Evolutionary conservation across 2,797 vertebrate genomes (phyloP), one percentile per base, ranked within the genome.

Genomic region (Eutrigla gurnardus): DNA sequence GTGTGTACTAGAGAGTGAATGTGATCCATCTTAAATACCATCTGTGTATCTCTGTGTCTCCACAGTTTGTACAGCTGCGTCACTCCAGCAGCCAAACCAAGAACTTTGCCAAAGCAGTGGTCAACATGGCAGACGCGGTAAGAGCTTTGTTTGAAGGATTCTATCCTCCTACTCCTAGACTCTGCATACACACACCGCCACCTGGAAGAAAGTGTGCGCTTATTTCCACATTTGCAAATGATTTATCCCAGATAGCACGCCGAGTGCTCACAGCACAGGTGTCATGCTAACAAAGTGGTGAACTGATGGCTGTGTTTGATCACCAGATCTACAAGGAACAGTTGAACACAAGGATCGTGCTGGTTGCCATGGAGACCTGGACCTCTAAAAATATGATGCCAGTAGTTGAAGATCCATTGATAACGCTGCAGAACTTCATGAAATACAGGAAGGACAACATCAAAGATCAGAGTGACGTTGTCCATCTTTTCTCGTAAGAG

Each of bases 311-410:
- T 57, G 42, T 72, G 77, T 83, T 73, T 45, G 68, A 52, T 76
- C 57, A 69, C 35, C 85, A 98, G 97, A 96, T 98, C 88, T 98
- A 96, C 90, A 97, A 97, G 93, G 97, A 97, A 65, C 97, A 98
- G 90, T 94, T 98, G 80, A 98, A 98, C 89, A 98, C 97, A 0
- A 95, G 96, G 74, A 97, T 98, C 17, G 97, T 98, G 80, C 91
- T 98, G 83, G 96, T 98, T 58, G 96, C 96, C 90, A 98, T 98
- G 97, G 97, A 98, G 91, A 98, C 96, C 0, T 98, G 97, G 97
- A 94, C 94, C 32, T 94, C 95, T 0, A 95, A 95, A 84, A 96
- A 98, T 81, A 95, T 95, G 93, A 95, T 97, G 86, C 93, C 94
- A 2, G 89, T 97, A 49, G 94, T 94, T 12, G 92, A 92, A 7